phyloP scores from a whole-genome alignment of 2,888 invertebrate genomes.

The Coelogynopora nodosa region DNA sequence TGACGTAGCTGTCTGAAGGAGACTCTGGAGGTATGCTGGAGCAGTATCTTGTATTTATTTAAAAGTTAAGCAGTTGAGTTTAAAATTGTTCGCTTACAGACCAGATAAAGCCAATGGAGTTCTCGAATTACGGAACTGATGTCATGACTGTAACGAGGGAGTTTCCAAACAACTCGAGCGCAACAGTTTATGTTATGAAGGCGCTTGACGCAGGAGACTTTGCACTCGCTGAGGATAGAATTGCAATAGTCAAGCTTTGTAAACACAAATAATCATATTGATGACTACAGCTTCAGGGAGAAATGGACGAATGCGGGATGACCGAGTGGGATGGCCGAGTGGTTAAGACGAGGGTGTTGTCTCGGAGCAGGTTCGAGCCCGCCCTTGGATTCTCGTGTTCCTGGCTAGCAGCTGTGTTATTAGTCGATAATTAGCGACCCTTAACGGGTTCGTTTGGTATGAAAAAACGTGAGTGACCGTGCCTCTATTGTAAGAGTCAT shows the following conservation, averaged over 20 bases:
- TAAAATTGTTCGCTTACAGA: too few species aligned
- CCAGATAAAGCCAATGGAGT: neutral
- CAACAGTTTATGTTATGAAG: neutral
- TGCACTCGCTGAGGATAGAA: neutral
- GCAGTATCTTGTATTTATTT: neutral
- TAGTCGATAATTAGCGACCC: too few species aligned
- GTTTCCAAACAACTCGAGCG: neutral
- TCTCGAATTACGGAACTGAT: neutral
- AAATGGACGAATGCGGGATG: neutral
- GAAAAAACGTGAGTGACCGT: too few species aligned
- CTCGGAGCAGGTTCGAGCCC: too few species aligned
- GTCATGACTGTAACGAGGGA: neutral
- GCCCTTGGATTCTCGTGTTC: too few species aligned
- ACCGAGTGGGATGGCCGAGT: too few species aligned
- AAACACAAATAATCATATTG: neutral
- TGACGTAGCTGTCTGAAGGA: neutral
- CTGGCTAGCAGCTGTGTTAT: too few species aligned
- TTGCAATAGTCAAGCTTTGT: neutral
- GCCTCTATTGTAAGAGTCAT: too few species aligned
- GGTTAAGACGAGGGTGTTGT: too few species aligned
- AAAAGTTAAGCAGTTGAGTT: neutral
- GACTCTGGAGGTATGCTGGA: neutral
- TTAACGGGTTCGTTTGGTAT: too few species aligned
- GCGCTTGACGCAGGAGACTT: neutral
- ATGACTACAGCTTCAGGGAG: neutral